phyloP scores from a whole-genome alignment of 2,113 vertebrate species.

The Acrocephalus kingi region DNA sequence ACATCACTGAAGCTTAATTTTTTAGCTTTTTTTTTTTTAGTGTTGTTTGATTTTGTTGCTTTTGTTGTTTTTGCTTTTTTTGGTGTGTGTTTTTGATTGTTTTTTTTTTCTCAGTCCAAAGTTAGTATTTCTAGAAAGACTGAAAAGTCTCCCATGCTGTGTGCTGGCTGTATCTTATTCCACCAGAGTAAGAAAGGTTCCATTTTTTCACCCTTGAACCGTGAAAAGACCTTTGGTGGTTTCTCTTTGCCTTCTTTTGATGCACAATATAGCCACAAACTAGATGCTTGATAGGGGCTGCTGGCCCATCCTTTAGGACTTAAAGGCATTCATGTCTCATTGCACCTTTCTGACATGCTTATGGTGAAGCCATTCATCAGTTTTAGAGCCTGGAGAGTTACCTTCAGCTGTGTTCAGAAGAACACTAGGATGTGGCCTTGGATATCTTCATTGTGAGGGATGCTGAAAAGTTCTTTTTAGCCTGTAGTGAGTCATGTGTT shows the following conservation, averaged over 20 bases:
- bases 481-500: background rate
- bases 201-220: background rate
- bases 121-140: background rate
- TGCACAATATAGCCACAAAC: background rate
- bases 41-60: background rate
- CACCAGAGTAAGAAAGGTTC: background rate
- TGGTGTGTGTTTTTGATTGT: background rate
- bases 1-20: background rate
- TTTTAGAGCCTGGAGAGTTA: background rate
- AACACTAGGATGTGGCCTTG: background rate
- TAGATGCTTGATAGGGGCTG: background rate
- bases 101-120: background rate
- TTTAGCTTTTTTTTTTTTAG: background rate
- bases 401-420: background rate
- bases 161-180: background rate
- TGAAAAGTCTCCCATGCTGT: background rate
- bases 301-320: background rate
- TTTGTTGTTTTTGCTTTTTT: background rate
- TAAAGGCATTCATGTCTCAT: background rate
- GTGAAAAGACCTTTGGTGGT: background rate
- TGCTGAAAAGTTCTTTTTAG: background rate
- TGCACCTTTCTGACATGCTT: accelerated
- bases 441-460: background rate
- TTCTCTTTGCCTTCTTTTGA: background rate
- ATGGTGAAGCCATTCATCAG: background rate